A percentile compares a stretch with the other conserved stretches of the same genome.
Evolutionary conservation across 2,888 invertebrate species (phyloP).

Genomic region (Laothoe populi): DNA sequence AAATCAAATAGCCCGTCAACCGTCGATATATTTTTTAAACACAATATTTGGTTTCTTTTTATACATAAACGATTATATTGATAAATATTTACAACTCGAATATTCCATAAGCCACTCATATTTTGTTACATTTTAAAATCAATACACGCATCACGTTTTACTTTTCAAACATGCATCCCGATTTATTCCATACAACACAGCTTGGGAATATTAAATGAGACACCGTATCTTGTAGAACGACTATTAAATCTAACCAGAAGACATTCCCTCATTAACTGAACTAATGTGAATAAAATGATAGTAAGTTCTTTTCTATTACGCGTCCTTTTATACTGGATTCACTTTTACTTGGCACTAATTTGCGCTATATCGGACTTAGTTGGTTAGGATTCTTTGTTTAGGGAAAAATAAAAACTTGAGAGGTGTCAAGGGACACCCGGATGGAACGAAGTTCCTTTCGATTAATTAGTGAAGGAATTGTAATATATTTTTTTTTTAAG

Average conservation of each 20-base stretch:
- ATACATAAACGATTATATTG: too few species aligned
- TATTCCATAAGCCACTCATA: neutral
- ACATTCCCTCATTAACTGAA: conserved; percentile 62
- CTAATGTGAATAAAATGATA: conserved; percentile 75
- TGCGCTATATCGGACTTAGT: too few species aligned
- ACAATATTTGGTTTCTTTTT: too few species aligned
- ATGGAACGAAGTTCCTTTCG: too few species aligned
- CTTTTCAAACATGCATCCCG: conserved; percentile 19
- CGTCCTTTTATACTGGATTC: conserved; percentile 62
- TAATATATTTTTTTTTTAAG: too few species aligned
- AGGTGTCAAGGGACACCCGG: too few species aligned
- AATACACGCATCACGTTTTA: conserved; percentile 9
- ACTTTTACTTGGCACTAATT: conserved; percentile 53
- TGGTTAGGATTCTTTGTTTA: too few species aligned
- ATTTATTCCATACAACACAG: conserved; percentile 13
- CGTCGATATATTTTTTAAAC: too few species aligned
- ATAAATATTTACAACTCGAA: neutral
- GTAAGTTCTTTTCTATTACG: conserved; percentile 61
- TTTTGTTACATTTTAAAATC: conserved; percentile 4
- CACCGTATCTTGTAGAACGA: conserved; percentile 46
- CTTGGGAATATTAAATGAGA: conserved; percentile 32
- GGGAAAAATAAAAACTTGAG: too few species aligned
- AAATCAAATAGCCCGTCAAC: too few species aligned
- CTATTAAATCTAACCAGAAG: conserved; percentile 44
- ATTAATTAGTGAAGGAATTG: too few species aligned